Base-by-base conservation (phyloP, 2,888 invertebrate genomes). In the Epinotia demarniana region DNA sequence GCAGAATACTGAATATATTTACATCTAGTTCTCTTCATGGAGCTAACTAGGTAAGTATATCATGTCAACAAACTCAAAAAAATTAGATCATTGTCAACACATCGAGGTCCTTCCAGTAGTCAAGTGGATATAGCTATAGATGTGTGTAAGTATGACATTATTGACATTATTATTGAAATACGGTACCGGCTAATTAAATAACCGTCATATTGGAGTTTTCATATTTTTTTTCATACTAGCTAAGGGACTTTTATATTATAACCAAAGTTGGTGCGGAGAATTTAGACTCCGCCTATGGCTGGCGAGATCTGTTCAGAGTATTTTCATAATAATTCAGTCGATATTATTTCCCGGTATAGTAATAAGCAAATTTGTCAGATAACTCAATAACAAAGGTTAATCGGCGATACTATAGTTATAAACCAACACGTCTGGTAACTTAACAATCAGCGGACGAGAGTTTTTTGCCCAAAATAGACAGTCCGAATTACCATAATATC, bases 401-500 rank as follows among this genome's bases (percentile, higher is more conserved):
- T 9, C 9, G 39, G 8, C 8, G 39, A 9, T 39, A 39, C 39
- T 39, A 9, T 55, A 67, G 67, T 57, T 39, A 18, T 33, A 33
- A n/a, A 19, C 18, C 64, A 63, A 57, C 55, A 53, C 12, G n/a
- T 49, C 18, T 33, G 18, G 13, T 57, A 57, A 39, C 13, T 62
- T 46, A 9, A 61, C 33, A 49, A 18, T 46, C 39, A 27, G 33
- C 46, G 39, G 27, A 39, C 39, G 9, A 5, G 27, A 33, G 19
- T 64, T 49, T 64, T 69, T 69, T 69, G 33, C 11, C 73, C 27
- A 71, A 53, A 60, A 64, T 70, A 70, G 74, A 75, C 71, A 64
- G 23, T 19, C 70, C 55, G 49, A 71, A 75, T 75, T 64, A 75
- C 70, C 70, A 75, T 75, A 75, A 75, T 64, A 75, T 75, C 75